phyloP scores from a whole-genome alignment of 2,113 vertebrate species.

The Aythya baeri region DNA sequence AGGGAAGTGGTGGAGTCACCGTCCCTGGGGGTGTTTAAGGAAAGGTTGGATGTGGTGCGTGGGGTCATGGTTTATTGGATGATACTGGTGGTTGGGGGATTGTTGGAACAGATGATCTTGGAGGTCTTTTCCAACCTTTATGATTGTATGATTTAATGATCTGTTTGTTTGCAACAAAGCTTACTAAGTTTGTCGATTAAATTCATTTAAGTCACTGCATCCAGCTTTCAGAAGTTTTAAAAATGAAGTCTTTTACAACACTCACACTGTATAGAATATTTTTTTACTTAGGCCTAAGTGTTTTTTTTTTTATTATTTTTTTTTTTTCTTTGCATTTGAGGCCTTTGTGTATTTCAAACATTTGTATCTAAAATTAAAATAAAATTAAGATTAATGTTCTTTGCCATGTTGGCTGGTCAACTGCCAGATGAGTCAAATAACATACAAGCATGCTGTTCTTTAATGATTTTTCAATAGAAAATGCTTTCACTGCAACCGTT shows the following conservation, averaged over 20 bases:
- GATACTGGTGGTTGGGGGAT: too few relatives aligned
- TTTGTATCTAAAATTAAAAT: neutral
- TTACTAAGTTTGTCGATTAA: neutral
- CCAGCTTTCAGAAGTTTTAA: neutral
- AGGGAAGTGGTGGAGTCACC: too few relatives aligned
- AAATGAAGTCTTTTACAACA: neutral
- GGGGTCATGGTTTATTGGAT: too few relatives aligned
- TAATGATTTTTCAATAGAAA: neutral
- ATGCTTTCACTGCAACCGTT: neutral
- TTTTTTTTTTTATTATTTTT: rapidly evolving
- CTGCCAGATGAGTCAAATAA: constrained; percentile 17
- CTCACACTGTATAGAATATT: neutral
- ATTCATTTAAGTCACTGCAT: neutral
- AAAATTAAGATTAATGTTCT: neutral
- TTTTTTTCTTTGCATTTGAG: neutral
- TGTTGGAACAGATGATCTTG: too few relatives aligned
- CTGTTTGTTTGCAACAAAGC: neutral
- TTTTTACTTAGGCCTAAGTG: neutral
- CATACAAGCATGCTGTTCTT: neutral
- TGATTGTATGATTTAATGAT: neutral
- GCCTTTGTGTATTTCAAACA: neutral
- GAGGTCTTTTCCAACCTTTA: too few relatives aligned
- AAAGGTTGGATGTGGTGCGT: too few relatives aligned
- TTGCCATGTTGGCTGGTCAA: constrained; percentile 10
- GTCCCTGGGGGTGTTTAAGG: too few relatives aligned